Conservation (phyloP, 1,140 invertebrate species). For the Drosophila yakuba region DNA sequence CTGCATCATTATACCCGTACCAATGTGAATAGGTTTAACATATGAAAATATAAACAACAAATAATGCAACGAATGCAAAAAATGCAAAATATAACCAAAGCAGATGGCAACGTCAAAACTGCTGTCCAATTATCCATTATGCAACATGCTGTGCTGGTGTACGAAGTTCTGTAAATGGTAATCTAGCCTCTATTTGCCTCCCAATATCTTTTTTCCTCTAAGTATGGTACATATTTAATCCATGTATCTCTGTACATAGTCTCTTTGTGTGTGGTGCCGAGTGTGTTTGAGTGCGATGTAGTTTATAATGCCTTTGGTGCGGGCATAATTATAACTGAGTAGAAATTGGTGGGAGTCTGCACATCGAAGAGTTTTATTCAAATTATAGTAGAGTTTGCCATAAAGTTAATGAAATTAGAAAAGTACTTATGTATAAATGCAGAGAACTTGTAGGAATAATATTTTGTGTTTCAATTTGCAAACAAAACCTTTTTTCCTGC, state of each 20-base stretch:
- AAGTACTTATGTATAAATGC: too few relatives aligned
- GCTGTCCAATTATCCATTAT: conserved; percentile 40
- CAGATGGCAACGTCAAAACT: conserved; percentile 27
- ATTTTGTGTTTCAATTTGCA: too few relatives aligned
- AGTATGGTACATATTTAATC: conserved; percentile 21
- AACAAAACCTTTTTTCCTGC: too few relatives aligned
- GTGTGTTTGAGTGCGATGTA: conserved; percentile 21
- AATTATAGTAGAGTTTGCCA: not conserved
- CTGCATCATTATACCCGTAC: conserved; percentile 20
- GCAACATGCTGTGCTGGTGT: conserved; percentile 28
- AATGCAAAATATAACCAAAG: conserved; percentile 5
- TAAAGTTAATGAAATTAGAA: not conserved
- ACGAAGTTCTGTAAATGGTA: conserved; percentile 40
- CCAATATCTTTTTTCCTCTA: conserved; percentile 18
- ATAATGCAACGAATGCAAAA: not conserved
- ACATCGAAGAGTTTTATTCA: not conserved
- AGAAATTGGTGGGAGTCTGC: not conserved
- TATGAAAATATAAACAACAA: conserved; percentile 1
- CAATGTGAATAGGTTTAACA: conserved; percentile 21
- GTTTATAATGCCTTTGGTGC: not conserved
- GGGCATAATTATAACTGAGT: conserved; percentile 8
- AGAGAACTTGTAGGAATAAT: too few relatives aligned
- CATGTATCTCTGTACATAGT: conserved; percentile 51
- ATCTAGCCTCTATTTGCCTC: conserved; percentile 11
- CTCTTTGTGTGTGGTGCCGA: conserved; percentile 38